Evolutionary conservation across 2,797 vertebrate genomes (phyloP).

Genomic region (Falco concolor): DNA sequence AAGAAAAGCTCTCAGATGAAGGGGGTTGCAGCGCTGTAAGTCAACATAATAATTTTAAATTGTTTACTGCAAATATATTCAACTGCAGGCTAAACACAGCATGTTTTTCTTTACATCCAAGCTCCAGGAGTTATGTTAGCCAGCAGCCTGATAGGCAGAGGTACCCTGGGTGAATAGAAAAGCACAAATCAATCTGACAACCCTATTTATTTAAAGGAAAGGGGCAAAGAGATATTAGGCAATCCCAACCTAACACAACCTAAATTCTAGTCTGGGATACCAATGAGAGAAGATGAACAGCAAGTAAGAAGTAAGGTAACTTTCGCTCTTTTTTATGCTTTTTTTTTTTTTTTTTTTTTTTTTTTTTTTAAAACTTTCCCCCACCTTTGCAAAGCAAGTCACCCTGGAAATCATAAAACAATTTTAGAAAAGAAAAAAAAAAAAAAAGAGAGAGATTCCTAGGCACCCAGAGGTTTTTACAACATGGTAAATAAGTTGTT

Average conservation of each 20-base stretch:
- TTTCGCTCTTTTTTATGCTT: rapidly evolving
- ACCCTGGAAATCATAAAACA: neutral
- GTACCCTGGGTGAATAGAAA: neutral
- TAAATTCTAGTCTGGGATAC: neutral
- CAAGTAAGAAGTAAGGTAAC: neutral
- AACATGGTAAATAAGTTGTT: neutral
- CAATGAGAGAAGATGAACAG: neutral
- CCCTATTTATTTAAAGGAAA: neutral
- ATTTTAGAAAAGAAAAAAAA: neutral
- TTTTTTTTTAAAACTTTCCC: neutral
- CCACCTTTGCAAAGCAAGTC: neutral
- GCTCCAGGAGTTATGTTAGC: neutral
- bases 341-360: neutral
- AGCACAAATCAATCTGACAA: neutral
- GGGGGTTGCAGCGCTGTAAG: neutral
- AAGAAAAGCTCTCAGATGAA: neutral
- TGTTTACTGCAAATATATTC: slow-evolving; percentile 18
- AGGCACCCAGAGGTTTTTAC: neutral
- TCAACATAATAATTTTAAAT: neutral
- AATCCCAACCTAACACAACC: neutral
- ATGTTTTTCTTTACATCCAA: neutral
- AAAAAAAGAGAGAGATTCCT: neutral
- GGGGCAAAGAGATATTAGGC: neutral
- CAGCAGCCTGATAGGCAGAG: neutral
- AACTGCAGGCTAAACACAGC: neutral